phyloP scores from a whole-genome alignment of 2,888 invertebrate species.

The Drosophila prolongata region DNA sequence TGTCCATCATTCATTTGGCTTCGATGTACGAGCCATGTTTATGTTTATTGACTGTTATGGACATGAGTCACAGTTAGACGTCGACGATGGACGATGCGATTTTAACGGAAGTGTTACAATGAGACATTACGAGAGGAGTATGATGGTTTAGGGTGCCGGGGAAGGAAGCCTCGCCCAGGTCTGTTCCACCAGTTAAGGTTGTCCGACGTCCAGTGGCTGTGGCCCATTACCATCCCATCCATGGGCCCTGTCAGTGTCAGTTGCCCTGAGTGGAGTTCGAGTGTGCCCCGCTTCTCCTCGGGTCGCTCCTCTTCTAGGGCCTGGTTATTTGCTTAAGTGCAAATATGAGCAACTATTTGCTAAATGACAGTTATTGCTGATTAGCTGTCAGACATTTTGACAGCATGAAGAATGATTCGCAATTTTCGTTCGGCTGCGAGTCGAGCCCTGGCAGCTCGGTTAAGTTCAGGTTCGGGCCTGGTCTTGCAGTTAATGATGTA shows the following conservation, averaged over 20 bases:
- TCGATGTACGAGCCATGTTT: slow-evolving; percentile 70
- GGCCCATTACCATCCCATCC: slow-evolving; percentile 53
- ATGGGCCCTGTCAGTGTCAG: slow-evolving; percentile 65
- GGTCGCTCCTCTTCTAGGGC: slow-evolving; percentile 1
- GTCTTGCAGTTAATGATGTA: slow-evolving; percentile 72
- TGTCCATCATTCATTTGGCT: slow-evolving; percentile 78
- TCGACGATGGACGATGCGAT: slow-evolving; percentile 55
- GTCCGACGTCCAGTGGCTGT: slow-evolving; percentile 48
- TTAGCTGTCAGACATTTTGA: slow-evolving; percentile 81
- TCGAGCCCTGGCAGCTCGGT: slow-evolving; percentile 1
- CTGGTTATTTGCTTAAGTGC: slow-evolving; percentile 80
- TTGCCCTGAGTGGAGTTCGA: slow-evolving; percentile 27
- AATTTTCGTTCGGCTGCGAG: slow-evolving; percentile 56
- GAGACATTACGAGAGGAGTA: slow-evolving; percentile 61
- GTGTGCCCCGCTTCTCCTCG: slow-evolving; percentile 6
- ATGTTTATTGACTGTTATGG: slow-evolving; percentile 81
- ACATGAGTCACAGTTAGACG: slow-evolving; percentile 78
- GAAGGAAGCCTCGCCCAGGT: slow-evolving; percentile 2
- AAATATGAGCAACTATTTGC: slow-evolving; percentile 81
- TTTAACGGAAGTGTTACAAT: slow-evolving; percentile 77
- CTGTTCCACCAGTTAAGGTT: slow-evolving; percentile 45
- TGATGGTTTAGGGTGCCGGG: slow-evolving; percentile 5
- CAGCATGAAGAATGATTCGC: slow-evolving; percentile 77
- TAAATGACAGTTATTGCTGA: slow-evolving; percentile 81
- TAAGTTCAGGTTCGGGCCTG: slow-evolving; percentile 12